Base-by-base conservation (phyloP, 2,797 vertebrate genomes). In the Myotis pilosus region DNA sequence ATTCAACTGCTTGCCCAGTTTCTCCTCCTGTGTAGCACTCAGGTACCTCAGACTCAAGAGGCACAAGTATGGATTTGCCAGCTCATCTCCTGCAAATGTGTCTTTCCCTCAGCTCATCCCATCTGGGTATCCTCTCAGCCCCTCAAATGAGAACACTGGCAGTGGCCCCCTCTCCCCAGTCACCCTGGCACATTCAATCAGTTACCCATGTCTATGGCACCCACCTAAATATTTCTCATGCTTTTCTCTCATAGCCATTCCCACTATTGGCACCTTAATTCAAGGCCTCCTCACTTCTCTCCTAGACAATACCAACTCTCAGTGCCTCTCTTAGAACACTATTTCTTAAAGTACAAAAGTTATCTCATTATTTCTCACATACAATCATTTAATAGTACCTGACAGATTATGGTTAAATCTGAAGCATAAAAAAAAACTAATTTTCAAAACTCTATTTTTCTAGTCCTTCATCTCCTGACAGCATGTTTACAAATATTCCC, bases 391-490 rank as follows among this genome's bases (percentile, higher is more conserved):
- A 66, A 47, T 68, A 87, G 80, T 81, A 69, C 5, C 41, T 85
- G 83, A 92, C 28, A 55, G 57, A 78, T 91, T 89, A 68, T 11
- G 30, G 62, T 93, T 95, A 95, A 89, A 84, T 84, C 91, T 91
- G 47, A 92, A 92, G 38, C 66, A 91, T 44, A 30, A 83, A 92
- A 89, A 90, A 89, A 55, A 53, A 2, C 30, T 57, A 47, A 66
- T 94, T 76, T 53, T 41, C 25, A 92, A 38, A n/a, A 87, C 68
- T 89, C 44, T 78, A n/a, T 22, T 93, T 85, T 75, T 83, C 28
- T 44, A 81, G 38, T 30, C 57, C n/a, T 95, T 79, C n/a, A 44
- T 86, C 71, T 92, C 22, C 74, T 92, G 33, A 49, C 38, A 88
- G 12, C 25, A 72, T 44, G 44, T 22, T 92, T 53, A 96, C 51